Percentiles rank a stretch among this genome's conserved stretches.
phyloP scores from a whole-genome alignment of 1,140 invertebrate species.

The Pantala flavescens region DNA sequence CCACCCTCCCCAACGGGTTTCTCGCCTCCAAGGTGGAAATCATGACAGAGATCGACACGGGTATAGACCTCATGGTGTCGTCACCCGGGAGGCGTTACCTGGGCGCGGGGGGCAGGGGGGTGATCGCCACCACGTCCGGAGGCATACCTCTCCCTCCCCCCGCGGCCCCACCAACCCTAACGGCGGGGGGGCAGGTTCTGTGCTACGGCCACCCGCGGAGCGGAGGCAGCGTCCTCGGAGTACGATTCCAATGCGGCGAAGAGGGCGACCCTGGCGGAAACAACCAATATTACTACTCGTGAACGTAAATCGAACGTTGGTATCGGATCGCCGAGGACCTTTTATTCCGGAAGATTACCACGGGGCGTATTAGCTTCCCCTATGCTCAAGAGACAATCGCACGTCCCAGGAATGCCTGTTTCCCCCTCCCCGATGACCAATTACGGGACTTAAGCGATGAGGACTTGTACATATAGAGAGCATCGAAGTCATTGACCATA shows the following conservation, averaged over 20 bases:
- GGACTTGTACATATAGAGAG: too few species aligned
- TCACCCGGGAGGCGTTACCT: too few species aligned
- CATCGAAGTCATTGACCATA: too few species aligned
- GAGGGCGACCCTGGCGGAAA: slow-evolving; percentile 35
- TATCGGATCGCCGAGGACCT: too few species aligned
- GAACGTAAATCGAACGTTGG: slow-evolving; percentile 25
- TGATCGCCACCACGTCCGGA: slow-evolving; percentile 25
- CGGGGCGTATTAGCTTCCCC: too few species aligned
- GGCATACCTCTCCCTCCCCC: slow-evolving; percentile 24
- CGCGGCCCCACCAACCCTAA: slow-evolving; percentile 23
- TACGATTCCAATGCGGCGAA: slow-evolving; percentile 28
- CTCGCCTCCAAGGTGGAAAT: slow-evolving; percentile 56
- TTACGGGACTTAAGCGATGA: too few species aligned
- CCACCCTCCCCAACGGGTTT: slow-evolving; percentile 50
- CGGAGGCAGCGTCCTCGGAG: slow-evolving; percentile 17
- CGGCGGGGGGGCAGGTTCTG: slow-evolving; percentile 36
- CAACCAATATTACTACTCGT: slow-evolving; percentile 50
- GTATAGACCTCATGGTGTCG: slow-evolving; percentile 50
- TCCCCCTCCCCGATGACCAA: too few species aligned
- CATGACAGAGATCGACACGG: slow-evolving; percentile 59
- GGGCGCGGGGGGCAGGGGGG: slow-evolving; percentile 32
- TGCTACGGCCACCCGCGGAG: slow-evolving; percentile 16
- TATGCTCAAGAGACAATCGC: too few species aligned
- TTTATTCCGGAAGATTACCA: too few species aligned
- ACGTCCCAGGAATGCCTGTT: too few species aligned